Evolutionary conservation across 2,797 vertebrate species (phyloP).

Genomic region (Periophthalmus magnuspinnatus): DNA sequence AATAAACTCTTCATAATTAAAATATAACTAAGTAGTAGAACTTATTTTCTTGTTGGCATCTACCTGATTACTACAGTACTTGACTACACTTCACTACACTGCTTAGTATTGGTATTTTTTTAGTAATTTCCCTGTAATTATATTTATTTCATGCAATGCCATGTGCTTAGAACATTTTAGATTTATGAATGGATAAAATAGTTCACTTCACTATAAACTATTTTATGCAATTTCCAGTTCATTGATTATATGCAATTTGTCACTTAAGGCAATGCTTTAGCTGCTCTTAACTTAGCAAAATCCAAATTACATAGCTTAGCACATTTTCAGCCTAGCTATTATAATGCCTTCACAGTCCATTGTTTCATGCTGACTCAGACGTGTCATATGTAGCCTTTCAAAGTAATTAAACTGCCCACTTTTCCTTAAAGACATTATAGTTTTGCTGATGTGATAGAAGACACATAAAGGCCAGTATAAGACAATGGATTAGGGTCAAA

Average conservation of each 20-base stretch:
- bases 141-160: too few relatives aligned
- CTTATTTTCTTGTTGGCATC: too few relatives aligned
- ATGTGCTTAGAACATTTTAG: too few relatives aligned
- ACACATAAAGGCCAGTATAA: not conserved
- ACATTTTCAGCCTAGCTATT: not conserved
- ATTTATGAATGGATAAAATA: too few relatives aligned
- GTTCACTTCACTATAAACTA: too few relatives aligned
- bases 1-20: too few relatives aligned
- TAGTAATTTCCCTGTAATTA: too few relatives aligned
- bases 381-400: conserved; percentile 14
- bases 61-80: too few relatives aligned
- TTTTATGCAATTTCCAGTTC: not conserved
- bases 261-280: not conserved
- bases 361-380: conserved; percentile 36
- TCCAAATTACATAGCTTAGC: not conserved
- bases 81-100: too few relatives aligned
- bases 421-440: conserved; percentile 3
- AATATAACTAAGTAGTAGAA: too few relatives aligned
- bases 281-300: not conserved
- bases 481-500: not conserved
- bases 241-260: not conserved
- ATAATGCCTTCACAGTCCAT: not conserved
- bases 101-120: too few relatives aligned
- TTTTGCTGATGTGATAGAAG: conserved; percentile 23
- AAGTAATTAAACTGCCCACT: conserved; percentile 22